phyloP scores from a whole-genome alignment of 2,888 invertebrate genomes.

The Hirtodrosophila alboralis region DNA sequence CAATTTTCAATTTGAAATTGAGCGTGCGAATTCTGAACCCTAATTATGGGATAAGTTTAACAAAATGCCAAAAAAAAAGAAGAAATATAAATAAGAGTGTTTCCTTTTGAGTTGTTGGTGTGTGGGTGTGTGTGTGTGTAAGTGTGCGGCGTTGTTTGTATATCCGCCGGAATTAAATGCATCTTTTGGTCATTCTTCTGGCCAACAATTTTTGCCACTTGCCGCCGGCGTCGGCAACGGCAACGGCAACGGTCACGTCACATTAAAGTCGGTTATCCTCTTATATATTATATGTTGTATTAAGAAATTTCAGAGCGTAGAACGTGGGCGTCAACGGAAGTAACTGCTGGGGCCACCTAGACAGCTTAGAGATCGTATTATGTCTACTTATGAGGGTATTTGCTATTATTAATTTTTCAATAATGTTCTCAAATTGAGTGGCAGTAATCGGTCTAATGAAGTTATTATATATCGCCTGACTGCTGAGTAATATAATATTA shows the following conservation, averaged over 20 bases:
- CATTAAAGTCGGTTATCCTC: conserved; percentile 64
- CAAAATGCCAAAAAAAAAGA: conserved; percentile 25
- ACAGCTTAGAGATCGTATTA: conserved; percentile 38
- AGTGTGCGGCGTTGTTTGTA: conserved; percentile 41
- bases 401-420: conserved; percentile 1
- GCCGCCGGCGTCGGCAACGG: conserved; percentile 44
- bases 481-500: conserved; percentile 17
- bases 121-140: conserved; percentile 55
- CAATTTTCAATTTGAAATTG: conserved; percentile 78
- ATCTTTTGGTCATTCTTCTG: conserved; percentile 28
- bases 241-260: conserved; percentile 48
- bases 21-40: conserved; percentile 78
- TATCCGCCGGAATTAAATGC: conserved; percentile 76
- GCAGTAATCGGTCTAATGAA: conserved; percentile 52
- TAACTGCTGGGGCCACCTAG: conserved; percentile 50
- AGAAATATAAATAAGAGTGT: not conserved
- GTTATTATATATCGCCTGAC: conserved; percentile 52
- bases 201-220: conserved; percentile 49
- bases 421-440: conserved; percentile 2
- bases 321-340: conserved; percentile 68
- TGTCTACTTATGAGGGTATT: conserved; percentile 26
- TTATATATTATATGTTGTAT: conserved; percentile 39
- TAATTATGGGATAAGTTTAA: conserved; percentile 68
- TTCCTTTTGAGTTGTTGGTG: conserved; percentile 28
- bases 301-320: conserved; percentile 1